Evolutionary conservation across 2,113 vertebrate species (phyloP).

Genomic region (Chloropsis cyanopogon): DNA sequence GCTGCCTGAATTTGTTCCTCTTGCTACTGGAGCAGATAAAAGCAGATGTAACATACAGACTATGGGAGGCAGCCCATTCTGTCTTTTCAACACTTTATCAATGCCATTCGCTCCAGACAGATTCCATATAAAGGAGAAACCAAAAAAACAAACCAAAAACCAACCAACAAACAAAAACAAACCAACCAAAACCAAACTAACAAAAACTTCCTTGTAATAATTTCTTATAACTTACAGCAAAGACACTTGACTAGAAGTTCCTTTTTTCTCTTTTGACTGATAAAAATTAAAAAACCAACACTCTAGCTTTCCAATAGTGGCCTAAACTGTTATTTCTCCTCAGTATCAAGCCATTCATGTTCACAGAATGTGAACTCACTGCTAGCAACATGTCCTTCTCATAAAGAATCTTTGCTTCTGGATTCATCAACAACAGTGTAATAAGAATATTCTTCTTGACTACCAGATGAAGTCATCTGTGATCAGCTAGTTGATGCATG

Average conservation of each 20-base stretch:
- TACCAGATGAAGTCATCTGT: not conserved
- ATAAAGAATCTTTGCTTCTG: not conserved
- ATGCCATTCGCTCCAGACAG: not conserved
- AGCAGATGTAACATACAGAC: not conserved
- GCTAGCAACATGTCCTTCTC: not conserved
- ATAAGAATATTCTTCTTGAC: not conserved
- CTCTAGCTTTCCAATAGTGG: not conserved
- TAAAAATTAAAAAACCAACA: not conserved
- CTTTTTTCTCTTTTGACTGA: not conserved
- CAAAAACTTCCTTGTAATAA: not conserved
- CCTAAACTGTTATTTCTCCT: not conserved
- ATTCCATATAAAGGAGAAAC: not conserved
- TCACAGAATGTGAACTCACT: not conserved
- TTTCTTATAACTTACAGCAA: not conserved
- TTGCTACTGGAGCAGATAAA: not conserved
- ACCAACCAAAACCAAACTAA: not conserved
- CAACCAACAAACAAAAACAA: not conserved
- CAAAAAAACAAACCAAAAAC: not conserved
- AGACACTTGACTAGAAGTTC: not conserved
- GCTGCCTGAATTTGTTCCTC: not conserved
- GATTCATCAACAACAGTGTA: not conserved
- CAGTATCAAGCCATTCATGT: not conserved
- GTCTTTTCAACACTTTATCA: not conserved
- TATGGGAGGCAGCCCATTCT: not conserved
- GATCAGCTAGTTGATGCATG: not conserved